Evolutionary conservation across 1,140 invertebrate species (phyloP).

Genomic region (Tetragnatha versicolor): DNA sequence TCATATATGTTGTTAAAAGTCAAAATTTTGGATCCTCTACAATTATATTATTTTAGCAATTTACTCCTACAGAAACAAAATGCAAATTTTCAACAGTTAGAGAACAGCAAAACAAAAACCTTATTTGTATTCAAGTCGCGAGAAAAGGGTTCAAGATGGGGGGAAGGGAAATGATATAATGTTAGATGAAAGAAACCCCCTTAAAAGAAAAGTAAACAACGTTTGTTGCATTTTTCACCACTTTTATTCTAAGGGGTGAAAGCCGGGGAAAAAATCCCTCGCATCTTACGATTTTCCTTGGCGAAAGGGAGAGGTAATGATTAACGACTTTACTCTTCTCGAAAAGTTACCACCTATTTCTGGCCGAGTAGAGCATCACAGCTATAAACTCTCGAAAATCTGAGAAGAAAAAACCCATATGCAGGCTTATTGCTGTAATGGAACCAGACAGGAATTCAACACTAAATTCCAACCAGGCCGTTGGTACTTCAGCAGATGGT

Average conservation of each 20-base stretch:
- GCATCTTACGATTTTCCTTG: conserved; percentile 20
- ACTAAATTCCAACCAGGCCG: neutral
- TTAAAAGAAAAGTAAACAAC: conserved; percentile 29
- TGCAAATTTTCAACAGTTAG: too few relatives aligned
- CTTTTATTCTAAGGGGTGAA: neutral
- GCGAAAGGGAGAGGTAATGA: conserved; percentile 29
- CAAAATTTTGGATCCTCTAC: too few relatives aligned
- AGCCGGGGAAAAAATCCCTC: neutral
- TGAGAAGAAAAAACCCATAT: neutral
- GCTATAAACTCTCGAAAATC: conserved; percentile 9
- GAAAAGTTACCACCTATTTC: neutral
- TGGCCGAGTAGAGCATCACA: neutral
- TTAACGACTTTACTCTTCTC: conserved; percentile 32
- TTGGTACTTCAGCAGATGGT: too few relatives aligned
- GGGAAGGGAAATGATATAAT: neutral
- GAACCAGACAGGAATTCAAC: neutral
- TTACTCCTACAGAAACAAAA: too few relatives aligned
- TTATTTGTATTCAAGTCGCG: conserved; percentile 37
- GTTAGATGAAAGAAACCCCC: conserved; percentile 14
- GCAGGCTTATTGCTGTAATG: conserved; percentile 30
- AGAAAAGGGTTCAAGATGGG: neutral
- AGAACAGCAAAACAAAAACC: too few relatives aligned
- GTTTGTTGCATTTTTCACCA: conserved; percentile 22
- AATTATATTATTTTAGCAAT: too few relatives aligned
- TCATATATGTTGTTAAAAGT: too few relatives aligned